Percentiles rank a stretch among this genome's conserved stretches.
phyloP scores from a whole-genome alignment of 2,888 invertebrate species.

The Rhaphigaster nebulosa region DNA sequence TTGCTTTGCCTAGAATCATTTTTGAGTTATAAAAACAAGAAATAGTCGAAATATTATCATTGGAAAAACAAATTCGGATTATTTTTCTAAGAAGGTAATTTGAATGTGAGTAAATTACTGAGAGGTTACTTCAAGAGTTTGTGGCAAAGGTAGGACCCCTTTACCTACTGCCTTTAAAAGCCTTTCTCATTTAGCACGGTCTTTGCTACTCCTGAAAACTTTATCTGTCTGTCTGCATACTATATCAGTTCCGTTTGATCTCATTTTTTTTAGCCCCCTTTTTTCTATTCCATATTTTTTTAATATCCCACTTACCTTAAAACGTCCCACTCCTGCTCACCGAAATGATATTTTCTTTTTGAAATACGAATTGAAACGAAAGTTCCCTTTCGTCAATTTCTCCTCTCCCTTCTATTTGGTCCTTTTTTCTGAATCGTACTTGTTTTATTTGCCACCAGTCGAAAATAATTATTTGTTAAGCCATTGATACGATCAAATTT shows the following conservation, averaged over 20 bases:
- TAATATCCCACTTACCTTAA: not conserved
- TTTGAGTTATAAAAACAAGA: too few species aligned
- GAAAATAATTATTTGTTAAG: too few species aligned
- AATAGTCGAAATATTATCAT: too few species aligned
- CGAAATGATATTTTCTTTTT: not conserved
- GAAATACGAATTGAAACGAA: not conserved
- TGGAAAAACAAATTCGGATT: too few species aligned
- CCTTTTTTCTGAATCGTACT: too few species aligned
- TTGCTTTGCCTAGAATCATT: too few species aligned
- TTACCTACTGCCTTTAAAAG: not conserved
- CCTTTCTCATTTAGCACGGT: not conserved
- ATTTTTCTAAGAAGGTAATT: not conserved
- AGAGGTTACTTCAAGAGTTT: not conserved
- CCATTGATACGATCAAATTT: too few species aligned
- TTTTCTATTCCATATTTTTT: not conserved
- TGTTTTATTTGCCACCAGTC: too few species aligned
- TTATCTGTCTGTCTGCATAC: not conserved
- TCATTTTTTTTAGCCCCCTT: not conserved
- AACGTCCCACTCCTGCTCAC: not conserved
- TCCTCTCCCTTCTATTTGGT: too few species aligned
- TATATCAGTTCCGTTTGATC: constrained; percentile 5
- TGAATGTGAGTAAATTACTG: not conserved
- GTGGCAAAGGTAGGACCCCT: not conserved
- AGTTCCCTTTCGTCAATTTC: too few species aligned
- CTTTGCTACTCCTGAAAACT: not conserved